phyloP scores from a whole-genome alignment of 2,888 invertebrate genomes.

The Ephialtes manifestator region DNA sequence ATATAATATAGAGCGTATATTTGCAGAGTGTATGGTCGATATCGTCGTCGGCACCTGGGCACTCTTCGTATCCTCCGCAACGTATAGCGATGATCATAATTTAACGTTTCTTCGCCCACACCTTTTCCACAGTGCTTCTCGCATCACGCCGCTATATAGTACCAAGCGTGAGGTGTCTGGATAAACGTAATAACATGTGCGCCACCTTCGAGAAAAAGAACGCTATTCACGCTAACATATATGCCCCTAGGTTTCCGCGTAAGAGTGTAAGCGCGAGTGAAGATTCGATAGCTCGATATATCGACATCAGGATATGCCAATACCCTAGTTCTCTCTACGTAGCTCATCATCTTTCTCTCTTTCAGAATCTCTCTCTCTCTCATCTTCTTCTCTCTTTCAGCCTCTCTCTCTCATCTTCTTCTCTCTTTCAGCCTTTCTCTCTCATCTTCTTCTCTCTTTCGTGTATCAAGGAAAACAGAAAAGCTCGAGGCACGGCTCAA shows the following conservation, averaged over 20 bases:
- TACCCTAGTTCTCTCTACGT: conserved; percentile 38
- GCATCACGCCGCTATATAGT: background rate
- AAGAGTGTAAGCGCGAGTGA: conserved; percentile 31
- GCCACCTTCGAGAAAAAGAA: background rate
- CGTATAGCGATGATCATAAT: conserved; percentile 17
- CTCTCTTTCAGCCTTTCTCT: conserved; percentile 34
- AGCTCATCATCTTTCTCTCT: conserved; percentile 45
- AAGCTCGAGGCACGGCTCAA: conserved; percentile 51
- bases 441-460: too few species aligned
- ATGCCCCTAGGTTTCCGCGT: conserved; percentile 10
- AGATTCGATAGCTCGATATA: conserved; percentile 48
- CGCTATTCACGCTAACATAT: conserved; percentile 22
- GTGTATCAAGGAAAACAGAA: conserved; percentile 16
- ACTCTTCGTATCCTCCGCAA: background rate
- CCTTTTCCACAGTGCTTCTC: background rate
- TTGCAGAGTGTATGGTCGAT: background rate
- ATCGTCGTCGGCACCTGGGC: conserved; percentile 14
- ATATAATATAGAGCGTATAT: background rate
- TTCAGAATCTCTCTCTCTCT: conserved; percentile 29
- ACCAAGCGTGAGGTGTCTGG: background rate
- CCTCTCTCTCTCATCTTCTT: conserved; percentile 36
- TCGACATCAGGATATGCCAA: conserved; percentile 6
- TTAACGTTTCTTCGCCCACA: conserved; percentile 22
- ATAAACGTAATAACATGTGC: conserved; percentile 4
- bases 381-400: conserved; percentile 44